Conservation (phyloP, 1,140 invertebrate species). For the Pogonus chalceus region DNA sequence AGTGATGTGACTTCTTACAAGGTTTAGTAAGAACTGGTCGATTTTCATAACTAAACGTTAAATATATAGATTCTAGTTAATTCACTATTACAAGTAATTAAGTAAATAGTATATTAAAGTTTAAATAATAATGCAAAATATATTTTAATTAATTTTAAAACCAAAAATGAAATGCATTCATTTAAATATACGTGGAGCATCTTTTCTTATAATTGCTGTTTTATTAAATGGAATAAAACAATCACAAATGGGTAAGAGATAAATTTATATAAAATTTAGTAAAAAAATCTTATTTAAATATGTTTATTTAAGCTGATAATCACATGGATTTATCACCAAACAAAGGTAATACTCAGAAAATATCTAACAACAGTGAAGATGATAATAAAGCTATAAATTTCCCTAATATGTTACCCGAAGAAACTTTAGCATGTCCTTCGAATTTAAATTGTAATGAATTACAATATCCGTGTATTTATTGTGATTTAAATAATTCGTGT, state of each 20-base stretch:
- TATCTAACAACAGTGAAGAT: background rate
- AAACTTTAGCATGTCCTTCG: constrained; percentile 24
- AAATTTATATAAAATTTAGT: constrained; percentile 11
- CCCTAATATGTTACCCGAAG: background rate
- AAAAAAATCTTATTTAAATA: constrained; percentile 3
- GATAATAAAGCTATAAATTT: too few relatives aligned
- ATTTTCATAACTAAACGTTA: too few relatives aligned
- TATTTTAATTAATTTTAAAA: too few relatives aligned
- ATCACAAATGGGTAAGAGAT: constrained; percentile 34
- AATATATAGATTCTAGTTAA: too few relatives aligned
- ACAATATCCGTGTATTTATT: constrained; percentile 44
- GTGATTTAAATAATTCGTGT: constrained; percentile 43
- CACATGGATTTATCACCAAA: constrained; percentile 22
- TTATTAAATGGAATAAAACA: constrained; percentile 35
- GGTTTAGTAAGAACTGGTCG: too few relatives aligned
- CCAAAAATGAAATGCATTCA: constrained; percentile 35
- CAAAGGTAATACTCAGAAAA: constrained; percentile 14
- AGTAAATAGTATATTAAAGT: too few relatives aligned
- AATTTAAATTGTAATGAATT: constrained; percentile 39
- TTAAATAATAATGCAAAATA: too few relatives aligned
- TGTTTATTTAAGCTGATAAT: constrained; percentile 27
- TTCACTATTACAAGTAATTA: too few relatives aligned
- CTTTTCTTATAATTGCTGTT: constrained; percentile 35
- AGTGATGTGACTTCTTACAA: too few relatives aligned
- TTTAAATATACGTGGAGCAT: constrained; percentile 37